Evolutionary conservation across 2,888 invertebrate species (phyloP).

Genomic region (Mayetiola destructor): DNA sequence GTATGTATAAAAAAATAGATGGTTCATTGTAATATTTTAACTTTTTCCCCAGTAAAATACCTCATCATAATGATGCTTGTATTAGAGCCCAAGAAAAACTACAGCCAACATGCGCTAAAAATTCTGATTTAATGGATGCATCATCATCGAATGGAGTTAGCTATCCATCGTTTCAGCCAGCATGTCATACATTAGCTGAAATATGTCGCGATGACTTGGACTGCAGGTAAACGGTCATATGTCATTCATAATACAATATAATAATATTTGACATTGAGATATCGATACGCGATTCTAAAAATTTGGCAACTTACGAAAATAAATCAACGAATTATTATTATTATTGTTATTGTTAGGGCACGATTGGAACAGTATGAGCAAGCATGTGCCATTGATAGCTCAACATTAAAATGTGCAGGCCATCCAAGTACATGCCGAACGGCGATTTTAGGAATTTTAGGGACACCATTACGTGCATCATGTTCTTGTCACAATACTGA

Average conservation of each 20-base stretch:
- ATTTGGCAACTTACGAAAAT: too few species aligned
- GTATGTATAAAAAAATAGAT: too few species aligned
- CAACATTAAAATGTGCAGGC: slow-evolving; percentile 79
- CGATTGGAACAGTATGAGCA: slow-evolving; percentile 80
- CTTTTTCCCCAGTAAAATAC: slow-evolving; percentile 76
- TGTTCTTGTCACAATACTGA: slow-evolving; percentile 82
- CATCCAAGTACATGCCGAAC: slow-evolving; percentile 69
- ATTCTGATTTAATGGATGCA: slow-evolving; percentile 41
- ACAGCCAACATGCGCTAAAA: slow-evolving; percentile 75
- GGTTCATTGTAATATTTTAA: too few species aligned
- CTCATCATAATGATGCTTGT: slow-evolving; percentile 73
- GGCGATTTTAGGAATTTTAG: slow-evolving; percentile 75
- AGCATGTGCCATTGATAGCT: slow-evolving; percentile 79
- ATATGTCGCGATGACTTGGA: slow-evolving; percentile 66
- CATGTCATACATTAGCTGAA: slow-evolving; percentile 72
- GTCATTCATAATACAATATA: not conserved
- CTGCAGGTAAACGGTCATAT: slow-evolving; percentile 61
- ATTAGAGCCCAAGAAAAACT: slow-evolving; percentile 79
- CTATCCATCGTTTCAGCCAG: slow-evolving; percentile 51
- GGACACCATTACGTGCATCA: slow-evolving; percentile 74
- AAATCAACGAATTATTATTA: too few species aligned
- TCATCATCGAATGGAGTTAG: slow-evolving; percentile 36
- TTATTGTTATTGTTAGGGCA: too few species aligned
- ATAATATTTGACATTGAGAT: too few species aligned
- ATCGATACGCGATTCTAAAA: too few species aligned